phyloP scores from a whole-genome alignment of 2,113 vertebrate species.

The Corydoras maculifer region DNA sequence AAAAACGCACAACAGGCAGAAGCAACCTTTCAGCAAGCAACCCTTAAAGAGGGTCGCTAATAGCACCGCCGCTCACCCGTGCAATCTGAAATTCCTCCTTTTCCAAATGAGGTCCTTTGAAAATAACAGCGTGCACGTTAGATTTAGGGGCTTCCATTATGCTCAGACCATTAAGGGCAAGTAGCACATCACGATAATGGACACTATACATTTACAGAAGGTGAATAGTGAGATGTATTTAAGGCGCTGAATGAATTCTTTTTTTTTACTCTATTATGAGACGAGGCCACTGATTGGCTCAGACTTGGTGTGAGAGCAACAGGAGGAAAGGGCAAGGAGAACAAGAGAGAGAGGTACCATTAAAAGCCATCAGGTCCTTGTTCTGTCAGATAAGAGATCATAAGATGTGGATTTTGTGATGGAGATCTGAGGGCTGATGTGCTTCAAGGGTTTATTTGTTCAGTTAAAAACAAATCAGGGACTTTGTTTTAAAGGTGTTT shows the following conservation, averaged over 20 bases:
- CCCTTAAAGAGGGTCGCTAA: slow-evolving; percentile 9
- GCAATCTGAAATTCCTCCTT: background rate
- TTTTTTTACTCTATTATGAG: slow-evolving; percentile 33
- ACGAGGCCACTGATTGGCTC: background rate
- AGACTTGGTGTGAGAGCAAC: slow-evolving; percentile 4
- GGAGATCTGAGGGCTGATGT: too few species aligned
- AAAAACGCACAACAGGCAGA: background rate
- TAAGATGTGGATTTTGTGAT: too few species aligned
- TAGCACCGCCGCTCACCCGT: background rate
- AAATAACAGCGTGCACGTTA: slow-evolving; percentile 7
- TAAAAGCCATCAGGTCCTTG: too few species aligned
- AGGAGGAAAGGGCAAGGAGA: background rate
- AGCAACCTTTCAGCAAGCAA: background rate
- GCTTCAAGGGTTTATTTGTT: too few species aligned
- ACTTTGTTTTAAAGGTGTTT: too few species aligned
- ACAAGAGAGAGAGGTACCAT: too few species aligned
- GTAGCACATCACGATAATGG: slow-evolving; percentile 41
- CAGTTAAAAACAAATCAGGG: too few species aligned
- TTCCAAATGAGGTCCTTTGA: background rate
- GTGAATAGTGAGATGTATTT: slow-evolving; percentile 50
- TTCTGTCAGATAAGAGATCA: too few species aligned
- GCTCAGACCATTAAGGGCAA: slow-evolving; percentile 44
- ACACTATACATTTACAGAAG: slow-evolving; percentile 14
- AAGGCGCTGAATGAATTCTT: slow-evolving; percentile 48
- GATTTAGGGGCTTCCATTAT: slow-evolving; percentile 11